Evolutionary conservation across 2,888 invertebrate genomes (phyloP), one percentile per base, ranked within the genome.

Genomic region (Philereme vetulata): DNA sequence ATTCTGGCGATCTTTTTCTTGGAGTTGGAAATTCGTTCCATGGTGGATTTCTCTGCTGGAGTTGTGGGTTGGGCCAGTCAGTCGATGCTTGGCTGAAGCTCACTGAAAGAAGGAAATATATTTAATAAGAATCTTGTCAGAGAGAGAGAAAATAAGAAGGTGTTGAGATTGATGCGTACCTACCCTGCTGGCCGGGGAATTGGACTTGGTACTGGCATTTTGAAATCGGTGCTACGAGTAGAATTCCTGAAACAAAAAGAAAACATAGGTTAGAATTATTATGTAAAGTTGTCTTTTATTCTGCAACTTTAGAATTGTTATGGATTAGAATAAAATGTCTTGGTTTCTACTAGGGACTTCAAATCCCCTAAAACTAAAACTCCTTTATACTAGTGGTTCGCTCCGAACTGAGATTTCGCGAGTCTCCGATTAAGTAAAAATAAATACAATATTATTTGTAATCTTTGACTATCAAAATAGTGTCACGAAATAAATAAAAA

Each of bases 1-100:
- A 62, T 34, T 89, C 88, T 57, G 86, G 81, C 3, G 88, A 85
- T 82, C 92, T 89, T 82, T 86, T 92, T 62, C 89, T 81, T 36
- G 88, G 88, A 1, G 84, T 72, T 2, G 90, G 81, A 68, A 85
- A 90, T 60, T 90, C 86, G 53, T 87, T 85, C 91, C 91, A 90
- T 49, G 82, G 85, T 1, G 86, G 85, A 53, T 86, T 85, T 50
- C 83, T 73, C 42, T 85, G 80, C 51, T 86, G 86, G 6, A 72
- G 57, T 6, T 85, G 77, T 5, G 76, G 78, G 56, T 82, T 82
- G 5, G 72, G 75, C 76, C 84, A 82, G 40, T 84, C 82, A 81
- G 72, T 80, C 72, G 78, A 75, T 64, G 72, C 81, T 76, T 76
- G 84, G 70, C 73, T 69, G 80, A 81, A 86, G 61, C 81, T 73